A percentile compares a stretch with the other conserved stretches of the same genome.
Conservation (phyloP, 2,888 invertebrate species). For the Anorthoa munda region DNA sequence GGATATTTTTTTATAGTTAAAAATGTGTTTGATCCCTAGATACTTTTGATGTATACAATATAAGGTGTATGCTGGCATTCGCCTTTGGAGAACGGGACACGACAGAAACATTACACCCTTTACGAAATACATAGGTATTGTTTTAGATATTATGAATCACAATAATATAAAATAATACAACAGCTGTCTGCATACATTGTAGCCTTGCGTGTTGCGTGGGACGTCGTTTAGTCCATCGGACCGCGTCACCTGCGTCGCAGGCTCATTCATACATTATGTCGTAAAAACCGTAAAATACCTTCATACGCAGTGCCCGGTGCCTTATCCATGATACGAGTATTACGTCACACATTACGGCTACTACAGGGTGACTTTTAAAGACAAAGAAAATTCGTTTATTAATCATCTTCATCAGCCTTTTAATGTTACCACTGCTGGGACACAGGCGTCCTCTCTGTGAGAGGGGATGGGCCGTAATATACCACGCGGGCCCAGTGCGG, state of each 20-base stretch:
- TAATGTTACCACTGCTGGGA: too few relatives aligned
- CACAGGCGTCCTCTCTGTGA: too few relatives aligned
- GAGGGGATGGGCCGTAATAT: neutral
- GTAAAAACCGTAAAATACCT: constrained; percentile 41
- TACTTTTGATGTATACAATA: too few relatives aligned
- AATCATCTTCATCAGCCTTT: too few relatives aligned
- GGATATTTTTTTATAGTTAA: too few relatives aligned
- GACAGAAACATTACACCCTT: too few relatives aligned
- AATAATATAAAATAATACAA: neutral
- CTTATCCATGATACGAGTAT: neutral
- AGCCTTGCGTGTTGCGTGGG: constrained; percentile 67
- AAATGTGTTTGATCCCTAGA: too few relatives aligned
- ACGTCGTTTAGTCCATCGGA: constrained; percentile 54
- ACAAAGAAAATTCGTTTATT: neutral
- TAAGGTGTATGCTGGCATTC: too few relatives aligned
- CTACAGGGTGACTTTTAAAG: neutral
- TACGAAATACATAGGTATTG: too few relatives aligned
- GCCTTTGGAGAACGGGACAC: too few relatives aligned
- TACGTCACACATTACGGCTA: neutral
- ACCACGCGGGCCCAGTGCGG: neutral
- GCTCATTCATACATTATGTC: constrained; percentile 41
- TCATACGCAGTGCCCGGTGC: constrained; percentile 10
- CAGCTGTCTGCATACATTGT: constrained; percentile 35
- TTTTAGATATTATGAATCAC: too few relatives aligned
- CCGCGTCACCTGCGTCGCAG: constrained; percentile 38